Evolutionary conservation across 2,888 invertebrate species (phyloP), one percentile per base, ranked within the genome.

Genomic region (Nomada ferruginata): DNA sequence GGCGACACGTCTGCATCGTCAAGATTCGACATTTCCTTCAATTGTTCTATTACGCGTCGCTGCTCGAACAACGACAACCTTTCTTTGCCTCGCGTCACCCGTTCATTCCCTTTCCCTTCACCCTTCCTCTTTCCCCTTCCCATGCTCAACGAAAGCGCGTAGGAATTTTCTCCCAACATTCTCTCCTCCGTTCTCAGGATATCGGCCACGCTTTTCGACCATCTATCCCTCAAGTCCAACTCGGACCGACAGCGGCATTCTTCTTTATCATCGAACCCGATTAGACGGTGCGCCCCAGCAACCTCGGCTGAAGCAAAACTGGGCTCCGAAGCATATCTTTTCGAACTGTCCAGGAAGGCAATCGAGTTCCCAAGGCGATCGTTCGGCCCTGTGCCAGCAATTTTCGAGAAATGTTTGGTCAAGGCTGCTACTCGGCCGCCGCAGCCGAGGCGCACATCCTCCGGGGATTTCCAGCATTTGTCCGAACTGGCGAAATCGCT

Each of bases 381-480:
- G 13, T 94, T 93, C 13, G 94, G 76, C 3, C 93, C 94, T 0
- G 93, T 92, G 15, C 93, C 93, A 1, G 93, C 94, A 23, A 94
- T 91, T 57, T 93, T 90, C 0, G 94, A 94, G 74, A 97, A 97
- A 92, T 96, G 96, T 90, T 96, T 96, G 0, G 96, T 95, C 78
- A 97, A 94, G 57, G 96, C 96, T 77, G 96, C 96, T 0, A 97
- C 97, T 92, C 96, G 95, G 1, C 96, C 97, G 77, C 95, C 96
- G 77, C 95, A 95, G 0, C 96, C 96, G 26, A 96, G 95, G 76
- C 96, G 94, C 70, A 95, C 96, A 87, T 96, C 96, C 87, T 96
- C 96, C 0, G 96, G 96, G 0, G 96, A 96, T 89, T 95, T 96
- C 96, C 96, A 96, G 26, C 95, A 96, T 86, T 96, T 96, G 13